phyloP scores from a whole-genome alignment of 2,888 invertebrate species.

The Cephus pulcher region DNA sequence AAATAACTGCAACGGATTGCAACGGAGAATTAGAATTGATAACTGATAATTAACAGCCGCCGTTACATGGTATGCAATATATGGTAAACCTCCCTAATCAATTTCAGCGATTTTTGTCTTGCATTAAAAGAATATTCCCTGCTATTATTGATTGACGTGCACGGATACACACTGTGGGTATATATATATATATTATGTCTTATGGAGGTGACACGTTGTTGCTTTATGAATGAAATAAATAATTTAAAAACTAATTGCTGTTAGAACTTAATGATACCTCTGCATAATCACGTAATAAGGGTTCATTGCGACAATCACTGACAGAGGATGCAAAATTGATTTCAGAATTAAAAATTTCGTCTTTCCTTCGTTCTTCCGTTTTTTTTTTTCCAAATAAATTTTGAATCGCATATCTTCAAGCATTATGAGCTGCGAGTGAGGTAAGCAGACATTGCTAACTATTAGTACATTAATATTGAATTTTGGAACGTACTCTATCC shows the following conservation, averaged over 20 bases:
- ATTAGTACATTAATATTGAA: too few species aligned
- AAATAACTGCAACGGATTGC: neutral
- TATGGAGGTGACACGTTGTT: constrained; percentile 30
- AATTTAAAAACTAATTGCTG: neutral
- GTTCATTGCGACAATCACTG: too few species aligned
- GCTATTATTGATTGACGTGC: constrained; percentile 25
- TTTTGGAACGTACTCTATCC: too few species aligned
- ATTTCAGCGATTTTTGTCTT: constrained; percentile 22
- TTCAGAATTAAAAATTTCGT: too few species aligned
- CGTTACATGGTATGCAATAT: constrained; percentile 2
- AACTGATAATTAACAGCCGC: neutral
- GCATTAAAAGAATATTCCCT: constrained; percentile 16
- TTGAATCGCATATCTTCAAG: too few species aligned
- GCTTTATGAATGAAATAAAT: constrained; percentile 34
- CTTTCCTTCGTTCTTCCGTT: too few species aligned
- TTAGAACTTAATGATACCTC: too few species aligned
- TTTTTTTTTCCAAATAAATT: too few species aligned
- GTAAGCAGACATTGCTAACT: too few species aligned
- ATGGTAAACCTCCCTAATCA: constrained; percentile 9
- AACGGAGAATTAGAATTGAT: neutral
- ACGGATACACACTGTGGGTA: constrained; percentile 18
- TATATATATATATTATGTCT: constrained; percentile 15
- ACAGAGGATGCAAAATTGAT: too few species aligned
- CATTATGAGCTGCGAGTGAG: too few species aligned
- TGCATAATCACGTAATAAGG: too few species aligned